Percentiles rank a stretch among this genome's conserved stretches.
Conservation (phyloP, 2,113 vertebrate genomes). For the Carassius auratus region DNA sequence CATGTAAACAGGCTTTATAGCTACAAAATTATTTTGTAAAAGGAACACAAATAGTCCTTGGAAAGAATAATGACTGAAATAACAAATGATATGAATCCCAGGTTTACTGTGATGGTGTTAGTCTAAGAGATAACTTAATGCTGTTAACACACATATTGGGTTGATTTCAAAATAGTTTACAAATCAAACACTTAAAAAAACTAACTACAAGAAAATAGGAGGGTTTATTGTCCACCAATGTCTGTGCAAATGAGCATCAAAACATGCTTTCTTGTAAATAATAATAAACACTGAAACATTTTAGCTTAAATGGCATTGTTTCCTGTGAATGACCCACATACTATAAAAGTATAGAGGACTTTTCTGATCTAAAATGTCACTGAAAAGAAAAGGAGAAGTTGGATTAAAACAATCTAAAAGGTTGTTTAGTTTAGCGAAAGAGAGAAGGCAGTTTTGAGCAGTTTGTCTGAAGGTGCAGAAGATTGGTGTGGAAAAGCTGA, state of each 20-base stretch:
- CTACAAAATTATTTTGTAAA: neutral
- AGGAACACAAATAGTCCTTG: too few relatives aligned
- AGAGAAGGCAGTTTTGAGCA: neutral
- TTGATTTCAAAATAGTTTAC: neutral
- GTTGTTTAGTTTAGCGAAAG: neutral
- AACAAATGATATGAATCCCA: too few relatives aligned
- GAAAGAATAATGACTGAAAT: too few relatives aligned
- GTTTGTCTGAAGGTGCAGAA: constrained; percentile 6
- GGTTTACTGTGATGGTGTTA: too few relatives aligned
- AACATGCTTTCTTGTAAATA: neutral
- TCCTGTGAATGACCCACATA: constrained; percentile 7
- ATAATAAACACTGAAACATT: neutral
- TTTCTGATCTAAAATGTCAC: neutral
- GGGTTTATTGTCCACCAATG: too few relatives aligned
- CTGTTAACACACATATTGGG: neutral
- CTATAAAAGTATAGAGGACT: neutral
- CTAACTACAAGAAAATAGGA: too few relatives aligned
- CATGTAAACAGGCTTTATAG: neutral
- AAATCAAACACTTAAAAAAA: neutral
- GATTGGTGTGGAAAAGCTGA: neutral
- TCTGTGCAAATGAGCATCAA: neutral
- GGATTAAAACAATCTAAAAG: neutral
- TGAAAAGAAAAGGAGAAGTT: neutral
- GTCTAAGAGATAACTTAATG: too few relatives aligned
- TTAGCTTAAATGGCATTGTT: neutral